Evolutionary conservation across 2,797 vertebrate genomes (phyloP).

Genomic region (Anas bernieri): DNA sequence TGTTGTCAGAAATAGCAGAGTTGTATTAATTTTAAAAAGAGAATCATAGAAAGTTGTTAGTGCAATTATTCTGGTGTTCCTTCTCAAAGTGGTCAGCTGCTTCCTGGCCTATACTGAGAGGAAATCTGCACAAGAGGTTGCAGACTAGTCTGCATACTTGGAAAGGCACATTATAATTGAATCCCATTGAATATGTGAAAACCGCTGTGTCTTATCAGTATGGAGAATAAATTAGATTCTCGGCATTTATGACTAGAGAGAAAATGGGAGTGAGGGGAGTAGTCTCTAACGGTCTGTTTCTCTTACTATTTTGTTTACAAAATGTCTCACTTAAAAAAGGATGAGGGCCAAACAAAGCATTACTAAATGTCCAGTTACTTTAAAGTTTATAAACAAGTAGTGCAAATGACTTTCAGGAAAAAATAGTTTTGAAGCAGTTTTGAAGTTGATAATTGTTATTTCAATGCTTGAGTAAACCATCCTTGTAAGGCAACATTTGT

Average conservation of each 20-base stretch:
- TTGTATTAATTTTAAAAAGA: background rate
- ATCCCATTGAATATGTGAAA: background rate
- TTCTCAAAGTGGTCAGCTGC: background rate
- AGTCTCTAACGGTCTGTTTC: background rate
- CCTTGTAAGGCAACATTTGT: background rate
- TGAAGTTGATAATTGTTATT: background rate
- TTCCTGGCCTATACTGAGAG: background rate
- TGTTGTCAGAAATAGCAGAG: background rate
- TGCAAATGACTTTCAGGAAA: background rate
- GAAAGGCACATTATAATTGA: background rate
- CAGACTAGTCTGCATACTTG: background rate
- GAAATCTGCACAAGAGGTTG: background rate
- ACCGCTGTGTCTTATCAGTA: background rate
- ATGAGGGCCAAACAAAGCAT: background rate
- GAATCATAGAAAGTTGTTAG: conserved; percentile 3
- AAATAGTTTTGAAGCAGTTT: background rate
- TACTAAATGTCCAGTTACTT: background rate
- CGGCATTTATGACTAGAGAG: background rate
- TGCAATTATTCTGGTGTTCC: conserved; percentile 17
- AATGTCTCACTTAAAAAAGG: background rate
- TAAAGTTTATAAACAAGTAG: background rate
- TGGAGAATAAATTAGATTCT: background rate
- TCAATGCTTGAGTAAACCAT: background rate
- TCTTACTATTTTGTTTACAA: background rate
- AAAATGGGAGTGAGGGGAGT: background rate